Conservation (phyloP, 2,888 invertebrate species). For the Apamea sordens region DNA sequence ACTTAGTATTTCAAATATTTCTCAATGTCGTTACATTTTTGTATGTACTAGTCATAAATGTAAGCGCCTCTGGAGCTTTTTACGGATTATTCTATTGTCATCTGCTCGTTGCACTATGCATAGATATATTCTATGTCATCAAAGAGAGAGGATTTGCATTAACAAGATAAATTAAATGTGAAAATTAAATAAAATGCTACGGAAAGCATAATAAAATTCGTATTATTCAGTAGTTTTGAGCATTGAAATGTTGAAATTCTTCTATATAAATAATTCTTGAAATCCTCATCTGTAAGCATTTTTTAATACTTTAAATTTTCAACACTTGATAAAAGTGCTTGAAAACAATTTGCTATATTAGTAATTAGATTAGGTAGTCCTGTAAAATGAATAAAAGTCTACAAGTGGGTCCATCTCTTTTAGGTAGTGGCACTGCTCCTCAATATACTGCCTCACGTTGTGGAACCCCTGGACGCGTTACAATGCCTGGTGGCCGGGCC, state of each 20-base stretch:
- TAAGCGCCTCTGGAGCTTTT: constrained; percentile 70
- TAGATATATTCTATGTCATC: constrained; percentile 81
- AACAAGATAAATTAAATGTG: constrained; percentile 64
- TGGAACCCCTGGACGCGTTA: constrained; percentile 80
- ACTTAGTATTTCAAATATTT: constrained; percentile 76
- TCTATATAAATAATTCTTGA: too few species aligned
- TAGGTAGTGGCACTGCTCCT: constrained; percentile 88
- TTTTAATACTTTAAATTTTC: background rate
- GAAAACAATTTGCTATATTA: constrained; percentile 8
- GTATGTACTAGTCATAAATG: constrained; percentile 59
- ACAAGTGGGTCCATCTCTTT: constrained; percentile 78
- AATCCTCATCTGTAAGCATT: constrained; percentile 2
- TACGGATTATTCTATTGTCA: constrained; percentile 83
- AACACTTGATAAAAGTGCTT: background rate
- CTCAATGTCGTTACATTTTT: constrained; percentile 74
- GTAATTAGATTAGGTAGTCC: constrained; percentile 30
- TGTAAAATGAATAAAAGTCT: constrained; percentile 52
- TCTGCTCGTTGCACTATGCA: constrained; percentile 78
- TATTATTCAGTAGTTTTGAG: constrained; percentile 76
- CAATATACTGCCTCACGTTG: constrained; percentile 84
- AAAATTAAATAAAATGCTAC: constrained; percentile 72
- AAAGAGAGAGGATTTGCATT: constrained; percentile 79
- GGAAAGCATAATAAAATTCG: constrained; percentile 67
- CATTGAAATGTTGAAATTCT: constrained; percentile 9
- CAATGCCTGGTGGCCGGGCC: constrained; percentile 84